Evolutionary conservation across 2,888 invertebrate species (phyloP).

Genomic region (Lumbricus terrestris): DNA sequence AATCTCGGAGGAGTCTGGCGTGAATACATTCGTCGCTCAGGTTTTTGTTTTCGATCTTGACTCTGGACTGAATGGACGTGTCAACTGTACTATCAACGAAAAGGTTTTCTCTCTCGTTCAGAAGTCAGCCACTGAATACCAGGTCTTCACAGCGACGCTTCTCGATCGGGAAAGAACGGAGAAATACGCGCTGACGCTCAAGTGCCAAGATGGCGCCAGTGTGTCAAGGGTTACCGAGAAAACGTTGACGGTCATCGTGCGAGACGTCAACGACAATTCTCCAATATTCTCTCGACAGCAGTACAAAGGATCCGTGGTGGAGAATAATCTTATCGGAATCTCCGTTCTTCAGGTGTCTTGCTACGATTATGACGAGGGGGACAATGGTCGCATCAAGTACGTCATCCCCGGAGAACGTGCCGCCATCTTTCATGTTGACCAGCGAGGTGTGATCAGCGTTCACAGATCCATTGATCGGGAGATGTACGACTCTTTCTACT

Average conservation of each 20-base stretch:
- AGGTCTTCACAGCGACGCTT: constrained; percentile 32
- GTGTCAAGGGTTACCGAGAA: constrained; percentile 15
- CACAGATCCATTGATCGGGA: constrained; percentile 32
- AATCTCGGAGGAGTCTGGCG: constrained; percentile 9
- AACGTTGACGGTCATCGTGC: constrained; percentile 27
- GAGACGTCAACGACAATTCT: constrained; percentile 36
- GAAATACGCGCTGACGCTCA: constrained; percentile 29
- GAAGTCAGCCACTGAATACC: constrained; percentile 47
- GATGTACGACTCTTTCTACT: constrained; percentile 26
- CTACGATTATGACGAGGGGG: constrained; percentile 33
- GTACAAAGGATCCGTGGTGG: constrained; percentile 29
- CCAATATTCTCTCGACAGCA: constrained; percentile 32
- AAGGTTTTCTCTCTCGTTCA: constrained; percentile 29
- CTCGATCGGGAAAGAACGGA: constrained; percentile 34
- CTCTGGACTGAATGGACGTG: constrained; percentile 33
- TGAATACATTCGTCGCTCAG: constrained; percentile 39
- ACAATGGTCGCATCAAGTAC: constrained; percentile 28
- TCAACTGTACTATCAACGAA: constrained; percentile 31
- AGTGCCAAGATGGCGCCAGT: constrained; percentile 33
- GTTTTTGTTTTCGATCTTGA: constrained; percentile 36
- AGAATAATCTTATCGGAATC: constrained; percentile 33
- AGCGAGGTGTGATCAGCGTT: constrained; percentile 26
- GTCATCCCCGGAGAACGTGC: constrained; percentile 12
- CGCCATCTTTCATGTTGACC: constrained; percentile 29
- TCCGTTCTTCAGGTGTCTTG: constrained; percentile 32